These are phyloP conservation scores for Eupithecia tripunctaria DNA, from an alignment of 2,888 invertebrate species.

Conservation along the genomic window DNA sequence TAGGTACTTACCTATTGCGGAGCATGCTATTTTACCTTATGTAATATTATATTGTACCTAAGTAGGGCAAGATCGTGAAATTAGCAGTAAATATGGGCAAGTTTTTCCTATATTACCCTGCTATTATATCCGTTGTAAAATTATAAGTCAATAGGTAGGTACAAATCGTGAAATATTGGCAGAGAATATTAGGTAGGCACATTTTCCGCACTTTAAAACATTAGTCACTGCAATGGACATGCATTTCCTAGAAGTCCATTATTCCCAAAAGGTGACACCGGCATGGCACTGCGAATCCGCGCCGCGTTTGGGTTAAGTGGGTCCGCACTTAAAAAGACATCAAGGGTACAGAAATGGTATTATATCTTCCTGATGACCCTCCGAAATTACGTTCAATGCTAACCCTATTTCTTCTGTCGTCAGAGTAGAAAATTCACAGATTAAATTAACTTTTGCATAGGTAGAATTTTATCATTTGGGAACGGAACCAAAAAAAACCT, in stretches of 20 bases:
- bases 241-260: conserved; percentile 54
- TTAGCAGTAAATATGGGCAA: too few species aligned
- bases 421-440: conserved; percentile 18
- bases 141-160: too few species aligned
- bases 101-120: too few species aligned
- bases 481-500: background rate
- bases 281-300: conserved; percentile 59
- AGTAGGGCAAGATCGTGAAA: too few species aligned
- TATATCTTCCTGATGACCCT: conserved; percentile 82
- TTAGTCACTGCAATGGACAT: conserved; percentile 45
- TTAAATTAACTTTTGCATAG: conserved; percentile 10
- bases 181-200: background rate
- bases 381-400: conserved; percentile 76
- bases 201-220: conserved; percentile 25
- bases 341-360: conserved; percentile 82
- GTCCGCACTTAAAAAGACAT: conserved; percentile 83
- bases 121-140: too few species aligned
- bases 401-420: conserved; percentile 62
- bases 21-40: too few species aligned
- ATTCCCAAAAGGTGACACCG: conserved; percentile 62
- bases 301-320: conserved; percentile 78
- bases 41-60: too few species aligned
- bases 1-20: too few species aligned
- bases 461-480: background rate
- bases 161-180: background rate